Base-by-base conservation (phyloP, 2,888 invertebrate genomes). In the Scrobipalpa atriplicella region DNA sequence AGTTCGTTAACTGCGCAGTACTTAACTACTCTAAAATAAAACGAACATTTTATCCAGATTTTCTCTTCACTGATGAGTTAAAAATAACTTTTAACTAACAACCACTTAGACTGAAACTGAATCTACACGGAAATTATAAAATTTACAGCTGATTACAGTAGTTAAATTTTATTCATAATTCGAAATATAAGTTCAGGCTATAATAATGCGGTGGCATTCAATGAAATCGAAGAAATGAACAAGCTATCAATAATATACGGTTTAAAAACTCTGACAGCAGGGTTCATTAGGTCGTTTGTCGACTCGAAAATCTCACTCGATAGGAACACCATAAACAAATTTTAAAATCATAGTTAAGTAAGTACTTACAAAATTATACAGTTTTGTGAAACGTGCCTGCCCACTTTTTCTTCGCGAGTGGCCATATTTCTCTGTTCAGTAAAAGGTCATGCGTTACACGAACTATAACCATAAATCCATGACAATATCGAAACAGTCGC, bases 401-500 rank as follows among this genome's bases (percentile, higher is more conserved):
- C 2, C 29, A 29, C 29, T 29, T 29, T 29, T 29, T 29, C 29
- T 29, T 29, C 29, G 5, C 29, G 5, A 29, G 29, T 29, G 29
- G 29, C 29, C 29, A 29, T 39, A 39, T 8, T 1, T 47, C n/a
- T 16, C n/a, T 47, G n/a, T 47, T 47, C 16, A 47, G n/a, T 47
- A 47, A 64, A 64, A 66, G n/a, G 62, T 67, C 63, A 67, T 43
- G 64, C 62, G 36, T 52, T 52, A 38, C 18, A 65, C 52, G 58
- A 62, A 67, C 65, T 62, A 56, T 38, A 52, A n/a, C 62, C 21
- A 62, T 67, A 68, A 68, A 66, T 68, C 65, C 18, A n/a, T 51
- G 18, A 62, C 56, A 21, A 47, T 62, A 64, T 56, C 38, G 60
- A 18, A 64, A 66, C 60, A 64, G 16, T 63, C 39, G 60, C 47